Conservation (phyloP, 2,113 vertebrate genomes). For the Cavia porcellus region DNA sequence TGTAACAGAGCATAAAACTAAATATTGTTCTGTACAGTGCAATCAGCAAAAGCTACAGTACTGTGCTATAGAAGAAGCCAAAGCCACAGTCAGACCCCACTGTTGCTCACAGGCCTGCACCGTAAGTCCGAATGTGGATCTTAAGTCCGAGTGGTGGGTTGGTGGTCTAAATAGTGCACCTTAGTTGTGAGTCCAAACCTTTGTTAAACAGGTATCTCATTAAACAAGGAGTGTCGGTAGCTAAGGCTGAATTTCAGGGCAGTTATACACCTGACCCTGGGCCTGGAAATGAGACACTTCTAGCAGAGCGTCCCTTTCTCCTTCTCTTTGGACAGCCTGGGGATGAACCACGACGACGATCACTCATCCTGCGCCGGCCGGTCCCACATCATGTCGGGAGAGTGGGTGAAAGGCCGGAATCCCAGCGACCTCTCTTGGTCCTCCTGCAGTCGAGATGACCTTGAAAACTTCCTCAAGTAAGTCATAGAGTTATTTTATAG, state of each 20-base stretch:
- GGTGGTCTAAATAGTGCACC: not conserved
- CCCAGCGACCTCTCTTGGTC: constrained; percentile 99
- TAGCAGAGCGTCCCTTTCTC: constrained; percentile 47
- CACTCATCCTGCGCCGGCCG: constrained; percentile 93
- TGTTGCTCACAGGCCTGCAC: not conserved
- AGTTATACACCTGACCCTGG: not conserved
- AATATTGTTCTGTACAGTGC: not conserved
- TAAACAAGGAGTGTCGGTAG: not conserved
- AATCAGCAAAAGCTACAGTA: not conserved
- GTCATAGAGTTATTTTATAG: constrained; percentile 12
- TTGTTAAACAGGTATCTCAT: not conserved
- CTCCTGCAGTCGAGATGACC: constrained; percentile 95
- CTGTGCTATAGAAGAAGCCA: not conserved
- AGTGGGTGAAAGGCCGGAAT: constrained; percentile 98
- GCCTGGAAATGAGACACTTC: not conserved
- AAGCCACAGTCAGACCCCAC: not conserved
- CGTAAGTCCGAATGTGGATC: not conserved
- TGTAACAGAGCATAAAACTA: not conserved
- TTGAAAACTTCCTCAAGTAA: constrained; percentile 98
- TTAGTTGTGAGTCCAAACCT: not conserved
- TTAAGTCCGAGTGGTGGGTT: not conserved
- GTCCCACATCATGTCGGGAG: constrained; percentile 99
- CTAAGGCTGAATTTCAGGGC: not conserved
- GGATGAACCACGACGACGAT: constrained; percentile 98
- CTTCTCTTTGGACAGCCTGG: constrained; percentile 90